These are phyloP conservation scores for Microctenopoma stevenorrisi DNA, from an alignment of 2,797 vertebrate species.

Conservation along the genomic window DNA sequence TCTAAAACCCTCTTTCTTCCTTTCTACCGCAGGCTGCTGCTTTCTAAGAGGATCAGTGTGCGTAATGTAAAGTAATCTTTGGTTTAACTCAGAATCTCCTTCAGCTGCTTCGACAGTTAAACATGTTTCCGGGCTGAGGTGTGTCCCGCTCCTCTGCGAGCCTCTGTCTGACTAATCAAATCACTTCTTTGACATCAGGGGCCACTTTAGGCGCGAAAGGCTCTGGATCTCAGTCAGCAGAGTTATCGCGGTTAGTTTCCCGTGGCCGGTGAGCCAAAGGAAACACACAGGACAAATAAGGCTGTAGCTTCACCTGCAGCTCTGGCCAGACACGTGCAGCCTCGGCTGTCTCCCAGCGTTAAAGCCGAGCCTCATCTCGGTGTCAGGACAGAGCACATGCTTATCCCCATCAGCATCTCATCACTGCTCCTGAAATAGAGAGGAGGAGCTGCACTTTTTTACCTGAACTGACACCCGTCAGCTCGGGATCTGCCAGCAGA, in stretches of 20 bases:
- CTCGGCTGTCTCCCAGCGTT: constrained; percentile 22
- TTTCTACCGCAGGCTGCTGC: no score
- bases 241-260: constrained; percentile 52
- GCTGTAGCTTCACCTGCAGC: constrained; percentile 39
- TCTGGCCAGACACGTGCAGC: constrained; percentile 14
- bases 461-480: constrained; percentile 50
- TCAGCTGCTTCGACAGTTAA: constrained; percentile 1
- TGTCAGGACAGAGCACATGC: constrained; percentile 16
- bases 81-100: constrained; percentile 37
- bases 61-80: constrained; percentile 33
- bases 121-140: background rate
- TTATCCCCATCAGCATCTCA: constrained; percentile 42
- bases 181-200: constrained; percentile 18
- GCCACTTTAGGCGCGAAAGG: constrained; percentile 1
- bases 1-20: no score
- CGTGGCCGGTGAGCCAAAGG: constrained; percentile 22
- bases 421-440: constrained; percentile 25
- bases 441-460: background rate
- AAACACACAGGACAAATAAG: constrained; percentile 45
- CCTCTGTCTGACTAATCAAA: constrained; percentile 31
- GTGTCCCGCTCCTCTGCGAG: no score
- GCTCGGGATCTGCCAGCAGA: constrained; percentile 9
- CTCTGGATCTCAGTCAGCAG: constrained; percentile 44
- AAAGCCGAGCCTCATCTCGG: constrained; percentile 6
- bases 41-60: constrained; percentile 40